These are phyloP conservation scores for Sitophilus oryzae DNA, from an alignment of 1,140 invertebrate genomes.

Conservation along the genomic window DNA sequence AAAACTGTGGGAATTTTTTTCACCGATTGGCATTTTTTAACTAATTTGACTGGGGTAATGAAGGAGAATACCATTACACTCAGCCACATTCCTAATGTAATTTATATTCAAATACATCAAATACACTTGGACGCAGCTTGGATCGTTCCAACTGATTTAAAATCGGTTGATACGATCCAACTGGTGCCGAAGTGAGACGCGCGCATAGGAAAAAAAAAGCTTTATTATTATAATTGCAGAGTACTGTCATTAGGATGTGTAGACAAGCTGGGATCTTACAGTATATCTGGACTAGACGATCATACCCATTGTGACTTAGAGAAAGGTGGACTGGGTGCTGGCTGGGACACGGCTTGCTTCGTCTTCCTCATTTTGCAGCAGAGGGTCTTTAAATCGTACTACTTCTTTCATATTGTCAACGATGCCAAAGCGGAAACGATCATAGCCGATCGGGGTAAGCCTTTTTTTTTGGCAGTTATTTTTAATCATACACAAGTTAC, in stretches of 20 bases:
- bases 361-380: conserved; percentile 15
- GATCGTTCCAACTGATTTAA: too few species aligned
- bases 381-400: conserved; percentile 14
- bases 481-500: too few species aligned
- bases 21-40: too few species aligned
- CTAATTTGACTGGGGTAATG: too few species aligned
- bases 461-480: too few species aligned
- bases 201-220: too few species aligned
- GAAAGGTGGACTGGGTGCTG: background rate
- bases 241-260: conserved; percentile 17
- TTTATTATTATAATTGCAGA: background rate
- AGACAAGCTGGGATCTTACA: conserved; percentile 8
- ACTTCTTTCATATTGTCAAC: conserved; percentile 19
- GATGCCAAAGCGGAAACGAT: conserved; percentile 13
- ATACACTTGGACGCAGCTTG: too few species aligned
- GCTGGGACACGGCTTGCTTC: conserved; percentile 13
- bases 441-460: conserved; percentile 16
- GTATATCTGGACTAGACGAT: background rate
- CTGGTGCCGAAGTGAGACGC: background rate
- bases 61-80: too few species aligned
- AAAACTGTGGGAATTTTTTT: too few species aligned
- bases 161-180: too few species aligned
- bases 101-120: too few species aligned
- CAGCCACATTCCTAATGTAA: too few species aligned
- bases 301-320: background rate